A percentile compares a stretch with the other conserved stretches of the same genome.
Evolutionary conservation across 1,140 invertebrate species (phyloP).

Genomic region (Aphaenogaster rudis): DNA sequence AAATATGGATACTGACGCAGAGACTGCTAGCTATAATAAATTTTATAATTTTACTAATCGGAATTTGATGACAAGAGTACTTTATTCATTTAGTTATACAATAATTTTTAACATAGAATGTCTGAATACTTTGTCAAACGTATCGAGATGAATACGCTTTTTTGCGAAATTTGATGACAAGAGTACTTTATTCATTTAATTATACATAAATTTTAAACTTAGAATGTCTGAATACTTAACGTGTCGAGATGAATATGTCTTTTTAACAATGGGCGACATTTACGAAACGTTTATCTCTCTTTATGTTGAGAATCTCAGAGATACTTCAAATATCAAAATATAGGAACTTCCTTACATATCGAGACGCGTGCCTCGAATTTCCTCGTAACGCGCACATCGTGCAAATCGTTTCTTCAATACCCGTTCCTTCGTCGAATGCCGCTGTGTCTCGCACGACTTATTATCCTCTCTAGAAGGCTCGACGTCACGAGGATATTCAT

Average conservation of each 20-base stretch:
- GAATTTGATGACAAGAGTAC: not conserved
- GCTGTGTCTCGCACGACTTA: constrained; percentile 47
- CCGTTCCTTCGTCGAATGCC: not conserved
- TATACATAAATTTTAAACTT: not conserved
- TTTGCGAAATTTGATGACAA: not conserved
- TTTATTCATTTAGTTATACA: not conserved
- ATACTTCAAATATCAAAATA: constrained; percentile 1
- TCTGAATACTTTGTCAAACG: not conserved
- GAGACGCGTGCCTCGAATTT: constrained; percentile 37
- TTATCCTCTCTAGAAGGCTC: constrained; percentile 53
- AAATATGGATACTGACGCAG: not conserved
- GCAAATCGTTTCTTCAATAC: not conserved
- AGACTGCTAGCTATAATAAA: not conserved
- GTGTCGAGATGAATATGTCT: not conserved
- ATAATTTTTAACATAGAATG: not conserved
- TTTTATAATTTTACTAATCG: constrained; percentile 3
- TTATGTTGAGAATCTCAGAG: constrained; percentile 1
- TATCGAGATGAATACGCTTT: not conserved
- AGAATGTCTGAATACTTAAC: not conserved
- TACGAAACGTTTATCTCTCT: constrained; percentile 14
- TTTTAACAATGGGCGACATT: not conserved
- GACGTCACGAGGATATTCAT: constrained; percentile 56
- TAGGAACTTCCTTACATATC: not conserved
- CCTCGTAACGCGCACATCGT: not conserved
- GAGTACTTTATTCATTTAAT: not conserved